These are phyloP conservation scores for Thecophora atra DNA, from an alignment of 2,888 invertebrate species.

Conservation along the genomic window DNA sequence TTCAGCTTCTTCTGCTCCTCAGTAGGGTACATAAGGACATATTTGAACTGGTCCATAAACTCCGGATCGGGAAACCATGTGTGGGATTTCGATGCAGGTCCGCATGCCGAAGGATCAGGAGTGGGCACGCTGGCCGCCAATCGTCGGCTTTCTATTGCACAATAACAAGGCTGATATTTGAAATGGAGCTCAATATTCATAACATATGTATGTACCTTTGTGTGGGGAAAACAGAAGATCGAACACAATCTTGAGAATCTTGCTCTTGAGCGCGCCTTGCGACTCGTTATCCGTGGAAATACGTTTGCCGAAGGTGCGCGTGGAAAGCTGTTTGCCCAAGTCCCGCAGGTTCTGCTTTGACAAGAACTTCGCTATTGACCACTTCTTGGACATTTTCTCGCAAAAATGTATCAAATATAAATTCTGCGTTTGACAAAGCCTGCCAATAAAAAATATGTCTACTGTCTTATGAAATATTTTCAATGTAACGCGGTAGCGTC, in stretches of 20 bases:
- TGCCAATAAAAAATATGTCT: neutral
- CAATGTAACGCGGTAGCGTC: too few species aligned
- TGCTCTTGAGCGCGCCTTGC: neutral
- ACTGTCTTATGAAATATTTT: too few species aligned
- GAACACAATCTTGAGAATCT: neutral
- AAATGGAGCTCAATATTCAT: neutral
- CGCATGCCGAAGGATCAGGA: neutral
- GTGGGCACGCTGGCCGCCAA: neutral
- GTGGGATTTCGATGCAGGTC: neutral
- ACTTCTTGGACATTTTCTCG: neutral
- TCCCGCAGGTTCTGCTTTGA: neutral
- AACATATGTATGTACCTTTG: constrained; percentile 15
- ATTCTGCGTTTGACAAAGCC: constrained; percentile 3
- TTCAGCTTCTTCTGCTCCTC: constrained; percentile 56
- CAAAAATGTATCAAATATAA: neutral
- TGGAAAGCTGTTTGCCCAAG: neutral
- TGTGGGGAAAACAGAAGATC: constrained; percentile 10
- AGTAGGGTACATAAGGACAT: constrained; percentile 70
- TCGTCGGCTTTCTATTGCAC: neutral
- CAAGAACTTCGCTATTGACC: neutral
- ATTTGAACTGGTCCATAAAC: constrained; percentile 69
- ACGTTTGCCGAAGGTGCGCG: neutral
- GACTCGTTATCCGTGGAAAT: neutral
- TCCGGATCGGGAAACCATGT: constrained; percentile 74
- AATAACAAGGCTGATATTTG: neutral